Evolutionary conservation across 2,113 vertebrate species (phyloP).

Genomic region (Anas platyrhynchos): DNA sequence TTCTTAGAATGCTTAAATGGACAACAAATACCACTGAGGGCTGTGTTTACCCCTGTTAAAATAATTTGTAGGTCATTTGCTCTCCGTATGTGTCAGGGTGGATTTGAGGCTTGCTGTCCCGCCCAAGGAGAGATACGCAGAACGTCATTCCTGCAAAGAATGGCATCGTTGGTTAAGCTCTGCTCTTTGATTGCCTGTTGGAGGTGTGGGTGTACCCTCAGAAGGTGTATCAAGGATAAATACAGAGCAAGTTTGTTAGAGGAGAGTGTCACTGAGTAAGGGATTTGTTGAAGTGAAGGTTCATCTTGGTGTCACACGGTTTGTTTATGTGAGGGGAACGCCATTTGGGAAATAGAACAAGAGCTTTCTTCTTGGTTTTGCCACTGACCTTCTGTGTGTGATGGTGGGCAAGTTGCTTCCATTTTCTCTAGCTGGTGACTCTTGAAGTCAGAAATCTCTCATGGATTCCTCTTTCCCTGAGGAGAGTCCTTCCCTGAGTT

Average conservation of each 20-base stretch:
- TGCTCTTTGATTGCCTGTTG: neutral
- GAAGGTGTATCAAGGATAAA: neutral
- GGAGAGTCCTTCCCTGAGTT: neutral
- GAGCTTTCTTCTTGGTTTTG: neutral
- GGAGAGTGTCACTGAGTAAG: neutral
- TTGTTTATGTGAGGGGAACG: neutral
- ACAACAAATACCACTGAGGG: neutral
- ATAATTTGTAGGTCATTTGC: neutral
- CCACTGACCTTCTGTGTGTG: neutral
- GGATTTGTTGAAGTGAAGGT: neutral
- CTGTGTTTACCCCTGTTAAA: neutral
- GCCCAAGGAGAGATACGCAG: rapidly evolving
- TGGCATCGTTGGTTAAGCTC: neutral
- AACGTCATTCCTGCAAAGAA: neutral
- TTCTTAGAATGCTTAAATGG: neutral
- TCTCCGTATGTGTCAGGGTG: neutral
- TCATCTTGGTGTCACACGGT: neutral
- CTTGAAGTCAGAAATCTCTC: neutral
- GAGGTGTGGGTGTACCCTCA: neutral
- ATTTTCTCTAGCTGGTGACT: neutral
- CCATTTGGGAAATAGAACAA: neutral
- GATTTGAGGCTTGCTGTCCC: neutral
- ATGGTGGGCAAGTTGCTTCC: neutral
- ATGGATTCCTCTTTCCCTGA: neutral
- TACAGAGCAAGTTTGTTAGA: neutral